phyloP scores from a whole-genome alignment of 1,140 invertebrate genomes.

The Diorhabda sublineata region DNA sequence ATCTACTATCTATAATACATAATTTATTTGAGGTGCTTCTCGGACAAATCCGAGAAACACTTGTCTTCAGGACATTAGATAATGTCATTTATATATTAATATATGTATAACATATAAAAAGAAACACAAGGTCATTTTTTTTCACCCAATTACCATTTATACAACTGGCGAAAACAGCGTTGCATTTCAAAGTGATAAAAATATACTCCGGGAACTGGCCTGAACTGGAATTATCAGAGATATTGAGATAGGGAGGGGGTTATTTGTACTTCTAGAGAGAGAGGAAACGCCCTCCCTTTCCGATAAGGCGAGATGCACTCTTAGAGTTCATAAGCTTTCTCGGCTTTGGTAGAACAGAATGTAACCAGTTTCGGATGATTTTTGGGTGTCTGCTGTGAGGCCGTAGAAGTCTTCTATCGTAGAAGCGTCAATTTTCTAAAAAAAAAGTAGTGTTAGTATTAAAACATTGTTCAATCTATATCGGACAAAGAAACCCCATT shows the following conservation, averaged over 20 bases:
- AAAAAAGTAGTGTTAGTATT: constrained; percentile 31
- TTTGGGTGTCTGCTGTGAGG: constrained; percentile 95
- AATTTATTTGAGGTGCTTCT: too few relatives aligned
- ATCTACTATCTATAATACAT: too few relatives aligned
- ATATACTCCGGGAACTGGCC: constrained; percentile 4
- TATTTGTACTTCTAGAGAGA: constrained; percentile 8
- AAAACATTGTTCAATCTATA: background rate
- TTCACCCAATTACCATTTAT: too few relatives aligned
- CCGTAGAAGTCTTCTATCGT: constrained; percentile 99
- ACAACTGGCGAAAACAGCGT: background rate
- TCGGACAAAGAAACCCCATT: too few relatives aligned
- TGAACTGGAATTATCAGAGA: background rate
- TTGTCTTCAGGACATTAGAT: too few relatives aligned
- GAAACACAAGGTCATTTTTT: too few relatives aligned
- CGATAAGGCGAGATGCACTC: constrained; percentile 33
- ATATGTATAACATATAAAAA: too few relatives aligned
- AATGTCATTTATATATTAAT: too few relatives aligned
- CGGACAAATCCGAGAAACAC: too few relatives aligned
- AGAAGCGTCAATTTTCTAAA: constrained; percentile 96
- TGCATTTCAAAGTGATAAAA: background rate
- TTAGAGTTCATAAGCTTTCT: constrained; percentile 56
- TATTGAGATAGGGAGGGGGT: background rate
- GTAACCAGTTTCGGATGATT: constrained; percentile 98
- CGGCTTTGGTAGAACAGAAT: constrained; percentile 99
- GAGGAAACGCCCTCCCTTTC: background rate